phyloP scores from a whole-genome alignment of 2,113 vertebrate species.

The Caretta caretta region DNA sequence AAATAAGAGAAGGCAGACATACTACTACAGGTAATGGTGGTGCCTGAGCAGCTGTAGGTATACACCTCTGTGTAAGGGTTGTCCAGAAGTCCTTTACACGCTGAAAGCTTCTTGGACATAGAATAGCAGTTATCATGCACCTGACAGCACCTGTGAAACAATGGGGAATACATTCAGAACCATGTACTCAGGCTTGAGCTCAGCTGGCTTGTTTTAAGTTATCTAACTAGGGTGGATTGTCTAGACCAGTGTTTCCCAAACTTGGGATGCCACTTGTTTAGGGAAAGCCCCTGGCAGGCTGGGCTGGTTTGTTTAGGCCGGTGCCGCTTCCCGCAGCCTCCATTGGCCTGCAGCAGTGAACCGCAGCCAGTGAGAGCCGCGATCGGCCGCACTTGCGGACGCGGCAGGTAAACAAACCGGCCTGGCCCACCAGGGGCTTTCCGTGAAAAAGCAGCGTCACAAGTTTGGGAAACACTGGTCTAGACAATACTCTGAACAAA shows the following conservation, averaged over 20 bases:
- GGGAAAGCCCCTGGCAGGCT: too few relatives aligned
- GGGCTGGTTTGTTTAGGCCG: too few relatives aligned
- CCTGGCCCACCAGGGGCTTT: too few relatives aligned
- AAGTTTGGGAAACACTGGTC: too few relatives aligned
- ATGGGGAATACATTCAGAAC: neutral
- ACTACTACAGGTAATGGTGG: constrained; percentile 84
- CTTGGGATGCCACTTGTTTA: too few relatives aligned
- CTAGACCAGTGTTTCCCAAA: too few relatives aligned
- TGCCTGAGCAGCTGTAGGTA: constrained; percentile 72
- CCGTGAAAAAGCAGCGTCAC: too few relatives aligned
- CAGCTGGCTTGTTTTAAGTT: neutral
- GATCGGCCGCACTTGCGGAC: too few relatives aligned
- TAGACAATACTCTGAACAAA: neutral
- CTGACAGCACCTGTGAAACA: constrained; percentile 86
- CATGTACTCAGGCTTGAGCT: neutral
- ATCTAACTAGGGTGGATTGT: rapidly evolving
- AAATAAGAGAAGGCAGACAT: constrained; percentile 26
- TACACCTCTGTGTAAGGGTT: constrained; percentile 85
- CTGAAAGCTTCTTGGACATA: neutral
- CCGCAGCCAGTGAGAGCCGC: too few relatives aligned
- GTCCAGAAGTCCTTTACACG: constrained; percentile 75
- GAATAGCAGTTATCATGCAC: constrained; percentile 86
- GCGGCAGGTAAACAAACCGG: too few relatives aligned
- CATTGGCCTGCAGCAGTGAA: too few relatives aligned
- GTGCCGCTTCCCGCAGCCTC: too few relatives aligned